Evolutionary conservation across 2,113 vertebrate species (phyloP).

Genomic region (Campylorhamphus procurvoides): DNA sequence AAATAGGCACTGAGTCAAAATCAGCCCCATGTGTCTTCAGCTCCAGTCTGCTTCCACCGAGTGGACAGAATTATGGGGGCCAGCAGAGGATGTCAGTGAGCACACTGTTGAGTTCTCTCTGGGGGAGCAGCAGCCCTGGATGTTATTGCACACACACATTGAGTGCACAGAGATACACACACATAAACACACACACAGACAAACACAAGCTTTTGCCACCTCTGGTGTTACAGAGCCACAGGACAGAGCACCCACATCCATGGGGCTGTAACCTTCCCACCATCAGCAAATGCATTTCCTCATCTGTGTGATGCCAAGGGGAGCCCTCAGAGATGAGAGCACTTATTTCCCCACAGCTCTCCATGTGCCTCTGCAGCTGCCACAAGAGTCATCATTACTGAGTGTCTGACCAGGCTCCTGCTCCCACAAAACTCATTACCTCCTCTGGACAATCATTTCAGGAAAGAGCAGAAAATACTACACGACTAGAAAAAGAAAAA

Average conservation of each 20-base stretch:
- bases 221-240: background rate
- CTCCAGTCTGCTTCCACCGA: background rate
- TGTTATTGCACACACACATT: accelerated
- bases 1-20: background rate
- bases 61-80: background rate
- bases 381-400: background rate
- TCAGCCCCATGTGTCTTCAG: background rate
- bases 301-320: background rate
- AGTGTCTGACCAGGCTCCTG: background rate
- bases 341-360: background rate
- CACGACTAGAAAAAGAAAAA: background rate
- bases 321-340: background rate
- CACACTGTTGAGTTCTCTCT: background rate
- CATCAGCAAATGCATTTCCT: background rate
- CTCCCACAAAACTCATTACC: background rate
- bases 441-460: background rate
- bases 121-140: background rate
- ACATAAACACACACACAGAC: too few relatives aligned
- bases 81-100: background rate
- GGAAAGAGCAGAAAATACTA: background rate
- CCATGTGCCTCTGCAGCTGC: background rate
- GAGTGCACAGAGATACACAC: accelerated
- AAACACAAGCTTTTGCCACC: background rate
- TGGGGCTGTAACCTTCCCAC: background rate
- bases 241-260: background rate